phyloP scores from a whole-genome alignment of 1,140 invertebrate species.

The Apis mellifera region DNA sequence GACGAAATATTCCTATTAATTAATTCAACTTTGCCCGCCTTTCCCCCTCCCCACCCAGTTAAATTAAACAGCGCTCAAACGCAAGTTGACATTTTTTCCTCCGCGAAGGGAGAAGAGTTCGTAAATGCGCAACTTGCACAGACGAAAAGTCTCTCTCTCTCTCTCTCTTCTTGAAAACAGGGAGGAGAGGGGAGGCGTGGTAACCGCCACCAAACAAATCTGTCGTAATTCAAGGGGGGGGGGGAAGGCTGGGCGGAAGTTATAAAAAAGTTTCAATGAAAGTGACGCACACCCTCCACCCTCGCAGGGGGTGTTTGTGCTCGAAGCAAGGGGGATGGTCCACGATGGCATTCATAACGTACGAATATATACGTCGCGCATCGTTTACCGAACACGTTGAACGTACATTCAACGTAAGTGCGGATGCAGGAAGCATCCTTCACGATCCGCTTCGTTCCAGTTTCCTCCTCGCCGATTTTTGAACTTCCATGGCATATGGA shows the following conservation, averaged over 20 bases:
- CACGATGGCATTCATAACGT: constrained; percentile 25
- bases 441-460: constrained; percentile 9
- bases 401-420: constrained; percentile 12
- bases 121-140: no score
- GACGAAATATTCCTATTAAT: background rate
- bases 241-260: background rate
- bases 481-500: background rate
- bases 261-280: constrained; percentile 41
- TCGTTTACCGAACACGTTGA: constrained; percentile 18
- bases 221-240: constrained; percentile 20
- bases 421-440: constrained; percentile 32
- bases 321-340: background rate
- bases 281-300: background rate
- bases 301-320: background rate
- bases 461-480: constrained; percentile 33
- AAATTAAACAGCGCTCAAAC: background rate
- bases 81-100: background rate
- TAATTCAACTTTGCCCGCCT: background rate
- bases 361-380: constrained; percentile 23
- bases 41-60: no score
- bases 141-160: no score
- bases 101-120: no score
- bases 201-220: constrained; percentile 28
- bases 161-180: background rate
- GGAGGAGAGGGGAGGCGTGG: no score